Base-by-base conservation (phyloP, 1,140 invertebrate species). In the Radopholus similis region DNA sequence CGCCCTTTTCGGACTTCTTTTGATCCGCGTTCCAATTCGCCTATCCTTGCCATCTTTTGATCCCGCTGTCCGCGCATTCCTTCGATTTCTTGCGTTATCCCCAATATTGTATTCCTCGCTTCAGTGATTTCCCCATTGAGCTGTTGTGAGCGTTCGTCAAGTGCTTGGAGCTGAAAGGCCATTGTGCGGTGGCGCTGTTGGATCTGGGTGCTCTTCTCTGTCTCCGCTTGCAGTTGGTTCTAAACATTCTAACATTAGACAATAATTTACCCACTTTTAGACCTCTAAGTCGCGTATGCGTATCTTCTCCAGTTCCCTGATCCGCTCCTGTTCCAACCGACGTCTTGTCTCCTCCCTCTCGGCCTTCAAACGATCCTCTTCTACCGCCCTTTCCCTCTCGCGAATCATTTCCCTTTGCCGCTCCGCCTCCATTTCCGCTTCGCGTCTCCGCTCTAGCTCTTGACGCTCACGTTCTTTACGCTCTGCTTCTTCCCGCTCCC, bases 31-130 rank as follows among this genome's bases (percentile, higher is more conserved):
- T 97, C 95, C 3, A 95, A 85, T 49, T 89, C 87, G 13, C 90
- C 88, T 88, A 96, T 93, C 76, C 94, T 91, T 56, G 89, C 87
- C 84, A 95, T 88, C 72, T 92, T 92, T 0, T 89, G 85, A 83
- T 98, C 95, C 37, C 95, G 86, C 37, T 78, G 77, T n/a, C 76
- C 73, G 40, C 94, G 85, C 95, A 98, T 97, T 4, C 90, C 90
- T 85, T 98, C 95, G 70, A 99, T 98, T 26, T 91, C 92, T 1
- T 89, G 88, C 84, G 97, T 97, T 0, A 95, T 90, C 40, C 90
- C 89, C 0, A 92, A 90, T 0, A 98, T 94, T 21, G 89, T 90
- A 32, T 90, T 88, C 2, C 92, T 87, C 0, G 91, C 92, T 77
- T 93, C 91, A 70, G 88, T 89, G 67, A 95, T 93, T 80, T 91